Conservation (phyloP, 2,113 vertebrate genomes). For the Notiomystis cincta region DNA sequence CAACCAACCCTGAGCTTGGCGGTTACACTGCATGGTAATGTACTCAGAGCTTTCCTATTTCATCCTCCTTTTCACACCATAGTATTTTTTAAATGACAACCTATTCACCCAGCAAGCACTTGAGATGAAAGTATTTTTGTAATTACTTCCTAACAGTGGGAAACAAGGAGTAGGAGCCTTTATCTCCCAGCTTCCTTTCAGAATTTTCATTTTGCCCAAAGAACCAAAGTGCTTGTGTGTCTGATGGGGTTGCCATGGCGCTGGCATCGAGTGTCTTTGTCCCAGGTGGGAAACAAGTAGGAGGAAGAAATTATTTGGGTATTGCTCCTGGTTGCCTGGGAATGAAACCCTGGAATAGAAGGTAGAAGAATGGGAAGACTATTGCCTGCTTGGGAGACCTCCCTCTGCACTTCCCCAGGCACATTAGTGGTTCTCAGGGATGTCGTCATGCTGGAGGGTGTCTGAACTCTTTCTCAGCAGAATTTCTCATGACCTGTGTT, state of each 20-base stretch:
- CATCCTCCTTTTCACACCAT: not conserved
- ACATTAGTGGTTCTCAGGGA: not conserved
- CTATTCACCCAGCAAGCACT: constrained; percentile 57
- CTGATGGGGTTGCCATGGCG: constrained; percentile 77
- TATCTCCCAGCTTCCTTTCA: constrained; percentile 74
- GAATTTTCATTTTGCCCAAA: constrained; percentile 70
- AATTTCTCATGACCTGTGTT: constrained; percentile 61
- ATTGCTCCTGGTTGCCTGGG: constrained; percentile 80
- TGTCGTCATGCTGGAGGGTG: not conserved
- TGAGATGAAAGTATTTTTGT: constrained; percentile 69
- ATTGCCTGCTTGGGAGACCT: constrained; percentile 28
- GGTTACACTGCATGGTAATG: not conserved
- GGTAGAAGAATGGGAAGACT: constrained; percentile 63
- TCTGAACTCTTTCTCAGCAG: not conserved
- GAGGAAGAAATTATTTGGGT: constrained; percentile 77
- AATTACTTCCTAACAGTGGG: constrained; percentile 75
- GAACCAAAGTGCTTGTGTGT: constrained; percentile 65
- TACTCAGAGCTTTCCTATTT: not conserved
- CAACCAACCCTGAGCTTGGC: not conserved
- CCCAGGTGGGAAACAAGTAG: constrained; percentile 78
- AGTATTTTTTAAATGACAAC: constrained; percentile 4
- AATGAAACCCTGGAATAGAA: constrained; percentile 67
- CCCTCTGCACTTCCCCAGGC: constrained; percentile 21
- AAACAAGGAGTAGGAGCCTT: constrained; percentile 68
- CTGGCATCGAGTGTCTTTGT: constrained; percentile 74